phyloP scores from a whole-genome alignment of 1,140 invertebrate species.

The Aphelenchoides avenae region DNA sequence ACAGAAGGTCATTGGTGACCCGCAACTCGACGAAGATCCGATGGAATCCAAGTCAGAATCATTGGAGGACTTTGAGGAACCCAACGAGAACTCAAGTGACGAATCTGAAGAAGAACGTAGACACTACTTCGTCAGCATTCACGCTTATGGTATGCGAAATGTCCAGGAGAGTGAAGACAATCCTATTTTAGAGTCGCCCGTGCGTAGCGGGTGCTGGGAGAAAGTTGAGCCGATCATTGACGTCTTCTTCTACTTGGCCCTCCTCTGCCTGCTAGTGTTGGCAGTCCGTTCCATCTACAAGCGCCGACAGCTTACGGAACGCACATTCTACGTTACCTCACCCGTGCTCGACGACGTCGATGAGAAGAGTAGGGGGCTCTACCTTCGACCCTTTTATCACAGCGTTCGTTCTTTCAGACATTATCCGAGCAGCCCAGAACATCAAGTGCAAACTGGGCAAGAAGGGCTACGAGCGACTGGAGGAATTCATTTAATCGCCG shows the following conservation, averaged over 20 bases:
- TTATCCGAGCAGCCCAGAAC: constrained; percentile 26
- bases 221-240: not conserved
- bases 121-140: not conserved
- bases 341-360: constrained; percentile 26
- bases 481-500: constrained; percentile 20
- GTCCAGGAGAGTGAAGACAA: not conserved
- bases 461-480: constrained; percentile 13
- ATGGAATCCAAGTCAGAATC: not conserved
- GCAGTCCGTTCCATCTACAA: constrained; percentile 10
- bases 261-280: constrained; percentile 15
- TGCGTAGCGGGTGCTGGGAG: not conserved
- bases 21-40: constrained; percentile 9
- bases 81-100: not conserved
- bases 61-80: not conserved
- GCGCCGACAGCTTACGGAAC: constrained; percentile 2
- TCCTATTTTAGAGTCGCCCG: not conserved
- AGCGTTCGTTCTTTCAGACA: constrained; percentile 20
- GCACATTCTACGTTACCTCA: constrained; percentile 21
- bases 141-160: not conserved
- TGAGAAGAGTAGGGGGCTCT: constrained; percentile 24
- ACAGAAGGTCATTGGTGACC: constrained; percentile 6
- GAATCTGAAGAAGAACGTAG: not conserved
- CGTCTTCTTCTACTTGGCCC: constrained; percentile 1
- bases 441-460: constrained; percentile 23
- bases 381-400: not conserved